Base-by-base conservation (phyloP, 2,113 vertebrate genomes). In the Ictalurus furcatus region DNA sequence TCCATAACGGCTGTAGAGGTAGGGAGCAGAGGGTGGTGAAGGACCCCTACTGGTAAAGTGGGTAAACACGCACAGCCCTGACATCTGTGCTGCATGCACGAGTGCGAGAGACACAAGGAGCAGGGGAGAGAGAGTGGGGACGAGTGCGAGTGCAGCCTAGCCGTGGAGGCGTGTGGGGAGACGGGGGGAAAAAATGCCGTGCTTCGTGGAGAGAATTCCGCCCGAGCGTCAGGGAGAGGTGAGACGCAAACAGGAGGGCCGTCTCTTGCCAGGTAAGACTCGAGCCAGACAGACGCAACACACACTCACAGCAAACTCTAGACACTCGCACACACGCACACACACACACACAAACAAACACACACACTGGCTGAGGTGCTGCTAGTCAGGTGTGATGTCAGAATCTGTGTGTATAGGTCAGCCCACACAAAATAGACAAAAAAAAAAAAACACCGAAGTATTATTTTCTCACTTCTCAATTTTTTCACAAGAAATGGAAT, bases 21-120 rank as follows among this genome's bases (percentile, higher is more conserved):
- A 91, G 94, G 93, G 93, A 95, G 95, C 92, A 92, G 93, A 96
- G 95, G 95, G 94, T 94, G 93, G 93, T 95, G 95, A 95, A 96
- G 96, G 95, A 96, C 96, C 95, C 95, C 95, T 96, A 95, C 96
- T 95, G 95, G 96, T 95, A 95, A 96, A 95, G 94, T 95, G 94
- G 95, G 95, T 95, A 95, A 96, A 95, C 94, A 95, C 89, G 91
- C 93, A 84, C 94, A 94, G 93, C 93, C 93, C 91, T 92, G 93
- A 95, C 96, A 96, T 96, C 95, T 96, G 95, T 94, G 94, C 93
- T 92, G 95, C 92, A 92, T 92, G 91, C 89, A 89, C 91, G 91
- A 92, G 90, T 91, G 92, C 91, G 73, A 73, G 88, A 87, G 83
- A 74, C 89, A 89, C 84, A 52, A 88, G 63, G 88, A 61, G 88